These are phyloP conservation scores for Poecilia picta DNA, from an alignment of 2,797 vertebrate species.

Conservation along the genomic window DNA sequence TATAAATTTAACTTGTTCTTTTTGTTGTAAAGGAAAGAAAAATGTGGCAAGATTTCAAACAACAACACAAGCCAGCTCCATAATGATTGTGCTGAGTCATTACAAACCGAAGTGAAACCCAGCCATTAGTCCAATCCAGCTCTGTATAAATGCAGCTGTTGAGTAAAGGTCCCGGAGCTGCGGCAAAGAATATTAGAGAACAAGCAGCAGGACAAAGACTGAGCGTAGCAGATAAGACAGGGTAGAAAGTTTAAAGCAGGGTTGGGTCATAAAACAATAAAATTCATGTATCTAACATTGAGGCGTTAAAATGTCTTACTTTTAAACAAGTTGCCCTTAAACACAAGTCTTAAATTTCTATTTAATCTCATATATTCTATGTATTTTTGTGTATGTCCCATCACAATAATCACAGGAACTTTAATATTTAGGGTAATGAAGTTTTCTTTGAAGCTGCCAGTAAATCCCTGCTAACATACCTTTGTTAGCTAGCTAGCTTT, in stretches of 20 bases:
- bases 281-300: no score
- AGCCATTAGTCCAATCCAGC: neutral
- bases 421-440: no score
- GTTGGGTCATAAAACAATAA: neutral
- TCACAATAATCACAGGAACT: no score
- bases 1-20: constrained; percentile 34
- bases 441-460: no score
- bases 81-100: neutral
- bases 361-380: no score
- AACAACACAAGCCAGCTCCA: neutral
- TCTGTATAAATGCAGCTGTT: neutral
- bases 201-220: neutral
- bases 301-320: no score
- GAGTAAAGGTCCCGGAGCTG: neutral
- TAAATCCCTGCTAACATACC: no score
- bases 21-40: neutral
- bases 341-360: no score
- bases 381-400: no score
- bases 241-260: neutral
- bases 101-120: neutral
- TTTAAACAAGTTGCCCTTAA: no score
- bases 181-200: neutral
- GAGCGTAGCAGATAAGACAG: neutral
- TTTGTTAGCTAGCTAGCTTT: no score
- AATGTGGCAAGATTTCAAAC: neutral